phyloP scores from a whole-genome alignment of 2,113 vertebrate species.

The Hassar affinis region DNA sequence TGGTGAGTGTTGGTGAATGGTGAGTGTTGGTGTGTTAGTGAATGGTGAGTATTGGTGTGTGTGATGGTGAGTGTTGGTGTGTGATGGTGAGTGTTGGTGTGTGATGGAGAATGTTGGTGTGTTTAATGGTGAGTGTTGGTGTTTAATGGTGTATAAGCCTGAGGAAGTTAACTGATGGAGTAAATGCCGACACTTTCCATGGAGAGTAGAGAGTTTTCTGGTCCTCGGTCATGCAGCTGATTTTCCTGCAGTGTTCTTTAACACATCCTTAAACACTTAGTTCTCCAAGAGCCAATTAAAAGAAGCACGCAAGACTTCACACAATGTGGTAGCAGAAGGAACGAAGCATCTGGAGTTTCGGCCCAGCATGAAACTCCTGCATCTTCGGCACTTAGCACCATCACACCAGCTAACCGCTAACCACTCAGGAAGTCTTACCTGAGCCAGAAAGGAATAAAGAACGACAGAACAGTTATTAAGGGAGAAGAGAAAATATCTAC shows the following conservation, averaged over 20 bases:
- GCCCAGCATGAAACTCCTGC: neutral
- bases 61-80: no score
- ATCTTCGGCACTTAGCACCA: slow-evolving; percentile 25
- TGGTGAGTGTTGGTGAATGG: neutral
- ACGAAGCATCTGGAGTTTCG: slow-evolving; percentile 33
- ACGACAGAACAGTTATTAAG: neutral
- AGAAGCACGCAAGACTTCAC: slow-evolving; percentile 42
- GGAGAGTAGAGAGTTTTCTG: neutral
- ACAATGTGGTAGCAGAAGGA: slow-evolving; percentile 39
- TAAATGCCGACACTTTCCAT: neutral
- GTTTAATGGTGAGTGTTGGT: neutral
- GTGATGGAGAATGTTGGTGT: neutral
- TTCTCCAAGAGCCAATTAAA: slow-evolving; percentile 51
- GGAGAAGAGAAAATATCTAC: neutral
- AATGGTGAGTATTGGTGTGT: no score
- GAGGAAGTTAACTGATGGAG: neutral
- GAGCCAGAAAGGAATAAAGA: neutral
- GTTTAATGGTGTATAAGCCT: neutral
- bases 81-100: neutral
- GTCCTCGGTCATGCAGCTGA: neutral
- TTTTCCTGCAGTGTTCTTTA: slow-evolving; percentile 38
- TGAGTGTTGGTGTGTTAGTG: neutral
- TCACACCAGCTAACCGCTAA: slow-evolving; percentile 32
- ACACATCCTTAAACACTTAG: slow-evolving; percentile 37
- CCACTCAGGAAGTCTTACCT: slow-evolving; percentile 36